These are phyloP conservation scores for Falco punctatus DNA, from an alignment of 2,113 vertebrate genomes.

Conservation along the genomic window DNA sequence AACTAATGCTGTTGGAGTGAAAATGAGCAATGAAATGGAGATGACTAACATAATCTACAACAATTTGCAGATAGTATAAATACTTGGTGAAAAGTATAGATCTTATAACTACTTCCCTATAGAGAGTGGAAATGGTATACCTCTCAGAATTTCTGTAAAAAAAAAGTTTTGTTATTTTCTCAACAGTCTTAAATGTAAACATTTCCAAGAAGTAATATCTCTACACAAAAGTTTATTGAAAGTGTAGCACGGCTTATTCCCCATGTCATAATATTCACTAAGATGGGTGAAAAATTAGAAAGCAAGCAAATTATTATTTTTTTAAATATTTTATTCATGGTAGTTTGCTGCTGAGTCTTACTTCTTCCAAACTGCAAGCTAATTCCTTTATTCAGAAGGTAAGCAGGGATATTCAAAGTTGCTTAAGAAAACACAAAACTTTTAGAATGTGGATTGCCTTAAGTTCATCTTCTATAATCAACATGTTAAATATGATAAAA, in stretches of 20 bases:
- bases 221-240: background rate
- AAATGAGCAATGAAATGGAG: slow-evolving; percentile 20
- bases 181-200: background rate
- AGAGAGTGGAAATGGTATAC: background rate
- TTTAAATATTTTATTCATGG: background rate
- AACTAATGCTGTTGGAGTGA: background rate
- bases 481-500: background rate
- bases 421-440: background rate
- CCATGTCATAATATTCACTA: background rate
- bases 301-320: background rate
- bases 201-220: background rate
- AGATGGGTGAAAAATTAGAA: background rate
- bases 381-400: background rate
- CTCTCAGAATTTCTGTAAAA: background rate
- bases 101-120: background rate
- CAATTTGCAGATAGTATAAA: background rate
- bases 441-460: background rate
- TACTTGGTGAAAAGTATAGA: background rate
- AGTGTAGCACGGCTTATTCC: background rate
- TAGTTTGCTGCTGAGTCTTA: background rate
- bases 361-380: background rate
- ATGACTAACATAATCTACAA: background rate
- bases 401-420: background rate
- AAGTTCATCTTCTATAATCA: background rate
- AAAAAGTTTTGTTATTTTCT: background rate